Evolutionary conservation across 1,140 invertebrate genomes (phyloP).

Genomic region (Drosophila triauraria): DNA sequence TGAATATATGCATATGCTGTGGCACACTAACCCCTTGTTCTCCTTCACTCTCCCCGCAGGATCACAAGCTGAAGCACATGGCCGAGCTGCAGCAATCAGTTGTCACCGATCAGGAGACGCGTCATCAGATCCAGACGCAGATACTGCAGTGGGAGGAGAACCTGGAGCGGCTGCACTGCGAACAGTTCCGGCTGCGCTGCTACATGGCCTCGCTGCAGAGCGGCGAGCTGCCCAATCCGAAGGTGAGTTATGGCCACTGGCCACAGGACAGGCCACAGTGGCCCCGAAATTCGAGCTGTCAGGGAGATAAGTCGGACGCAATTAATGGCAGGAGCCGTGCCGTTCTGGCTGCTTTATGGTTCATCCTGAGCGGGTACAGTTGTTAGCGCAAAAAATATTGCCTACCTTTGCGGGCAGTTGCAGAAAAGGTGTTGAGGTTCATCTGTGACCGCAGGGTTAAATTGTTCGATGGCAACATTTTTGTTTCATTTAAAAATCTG

Average conservation of each 20-base stretch:
- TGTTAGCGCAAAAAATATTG: slow-evolving; percentile 35
- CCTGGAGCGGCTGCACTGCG: slow-evolving; percentile 97
- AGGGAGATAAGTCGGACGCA: slow-evolving; percentile 43
- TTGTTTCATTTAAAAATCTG: slow-evolving; percentile 6
- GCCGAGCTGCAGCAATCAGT: slow-evolving; percentile 98
- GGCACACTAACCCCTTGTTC: slow-evolving; percentile 48
- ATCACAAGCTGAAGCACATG: slow-evolving; percentile 98
- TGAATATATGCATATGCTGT: slow-evolving; percentile 29
- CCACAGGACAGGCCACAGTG: not conserved
- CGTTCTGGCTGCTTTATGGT: slow-evolving; percentile 16
- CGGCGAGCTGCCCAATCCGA: slow-evolving; percentile 98
- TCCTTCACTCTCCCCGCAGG: slow-evolving; percentile 87
- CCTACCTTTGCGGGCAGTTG: slow-evolving; percentile 16
- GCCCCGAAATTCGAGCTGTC: slow-evolving; percentile 24
- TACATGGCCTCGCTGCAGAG: slow-evolving; percentile 98
- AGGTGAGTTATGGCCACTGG: slow-evolving; percentile 88
- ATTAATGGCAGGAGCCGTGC: slow-evolving; percentile 28
- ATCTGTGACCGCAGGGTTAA: slow-evolving; percentile 7
- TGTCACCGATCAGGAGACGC: slow-evolving; percentile 95
- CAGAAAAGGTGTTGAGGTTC: slow-evolving; percentile 4
- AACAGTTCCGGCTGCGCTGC: slow-evolving; percentile 97
- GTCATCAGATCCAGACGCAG: slow-evolving; percentile 96
- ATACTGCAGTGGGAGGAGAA: slow-evolving; percentile 99
- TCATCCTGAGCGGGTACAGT: slow-evolving; percentile 15
- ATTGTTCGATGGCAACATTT: not conserved